Evolutionary conservation across 2,888 invertebrate genomes (phyloP), one percentile per base, ranked within the genome.

Genomic region (Drosophila kambysellisi): DNA sequence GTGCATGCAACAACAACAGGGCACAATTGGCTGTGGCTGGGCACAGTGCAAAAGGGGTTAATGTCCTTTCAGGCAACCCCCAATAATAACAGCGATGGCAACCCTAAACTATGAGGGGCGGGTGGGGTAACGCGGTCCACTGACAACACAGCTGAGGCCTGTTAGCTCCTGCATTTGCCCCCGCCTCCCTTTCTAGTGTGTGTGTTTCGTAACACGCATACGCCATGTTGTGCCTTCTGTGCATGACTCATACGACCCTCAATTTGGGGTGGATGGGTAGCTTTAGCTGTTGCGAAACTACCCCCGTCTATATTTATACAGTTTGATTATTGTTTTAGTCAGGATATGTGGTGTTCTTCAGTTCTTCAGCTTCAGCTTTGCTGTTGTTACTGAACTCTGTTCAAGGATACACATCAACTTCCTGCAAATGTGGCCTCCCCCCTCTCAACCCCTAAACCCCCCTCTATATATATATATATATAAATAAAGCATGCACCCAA

Each of bases 1-100:
- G 17, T 46, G 50, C 29, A 29, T 30, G 51, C 29, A 51, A 51
- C 30, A 35, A 51, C n/a, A 32, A 51, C 30, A 32, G 52, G 50
- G 59, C 9, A 30, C 64, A 86, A 83, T 88, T 80, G 74, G 68
- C 58, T 62, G 54, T 17, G 51, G 60, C 52, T 25, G 32, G 46
- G 46, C 54, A 29, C 25, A 33, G 53, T 61, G 39, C 61, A 33
- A 72, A 70, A 79, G 4, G 30, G 84, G 90, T 85, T 85, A 85
- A 82, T 70, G 84, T 74, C 84, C 90, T 76, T 89, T 77, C 83
- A 76, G 82, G 81, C 83, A 68, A 74, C 80, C 76, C 61, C 57
- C 37, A 52, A 17, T 57, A 78, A 46, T 46, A 64, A 48, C 9
- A 43, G n/a, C 37, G 62, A 51, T 46, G 65, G 52, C 65, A 48